Evolutionary conservation across 2,113 vertebrate species (phyloP), one percentile per base, ranked within the genome.

Genomic region (Oenanthe oenanthe): DNA sequence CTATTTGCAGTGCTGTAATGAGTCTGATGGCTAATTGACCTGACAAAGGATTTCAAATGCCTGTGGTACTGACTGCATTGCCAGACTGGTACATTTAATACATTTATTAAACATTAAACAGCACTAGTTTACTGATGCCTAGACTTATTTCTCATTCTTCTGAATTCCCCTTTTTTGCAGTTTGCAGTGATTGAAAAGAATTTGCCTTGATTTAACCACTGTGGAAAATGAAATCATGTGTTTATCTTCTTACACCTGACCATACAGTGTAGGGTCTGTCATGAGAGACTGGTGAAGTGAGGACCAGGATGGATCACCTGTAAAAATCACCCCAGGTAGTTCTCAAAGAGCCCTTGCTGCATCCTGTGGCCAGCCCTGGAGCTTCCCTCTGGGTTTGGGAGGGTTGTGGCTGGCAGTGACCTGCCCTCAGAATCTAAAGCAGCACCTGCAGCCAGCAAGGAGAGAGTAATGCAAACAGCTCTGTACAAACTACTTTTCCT

Each of bases 1-100:
- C 38, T 36, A 9, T 28, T 19, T 66, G 65, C 74, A 48, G 42
- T 61, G 56, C 50, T 83, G 76, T 60, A 83, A 11, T 40, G 31
- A 61, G 14, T 73, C 63, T 81, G 47, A 22, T 86, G 42, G 38
- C 65, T 65, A 70, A 70, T 66, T 70, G 78, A 76, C 20, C 34
- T 45, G 29, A 60, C 56, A 32, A 13, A 76, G 9, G 48, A 42
- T 76, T 92, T 80, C 12, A 58, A 5, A 24, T 47, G 68, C 26
- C 60, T 0, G 0, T 25, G 68, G 66, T 63, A 43, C 16, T n/a
- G 48, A 38, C 10, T 71, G 74, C n/a, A 15, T 1, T 83, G 63
- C 31, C 42, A 36, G 29, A 43, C 58, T 40, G 48, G 29, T 58
- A 73, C 1, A 6, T 56, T 82, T 45, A 11, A 34, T n/a, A 50